Evolutionary conservation across 2,888 invertebrate genomes (phyloP), one percentile per base, ranked within the genome.

Genomic region (Brachyptera risi): DNA sequence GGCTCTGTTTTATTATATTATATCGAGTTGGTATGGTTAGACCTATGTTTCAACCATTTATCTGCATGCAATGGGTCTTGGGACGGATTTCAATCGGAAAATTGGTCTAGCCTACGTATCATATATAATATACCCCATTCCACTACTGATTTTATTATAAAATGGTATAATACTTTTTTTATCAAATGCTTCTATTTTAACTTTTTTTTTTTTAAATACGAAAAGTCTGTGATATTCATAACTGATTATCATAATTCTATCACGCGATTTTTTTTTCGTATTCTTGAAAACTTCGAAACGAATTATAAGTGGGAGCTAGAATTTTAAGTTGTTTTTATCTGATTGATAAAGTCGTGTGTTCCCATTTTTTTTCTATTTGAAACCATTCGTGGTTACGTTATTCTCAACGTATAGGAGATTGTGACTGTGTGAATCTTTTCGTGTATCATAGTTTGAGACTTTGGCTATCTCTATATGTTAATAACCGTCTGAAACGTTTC

Each of bases 261-360:
- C 47, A 47, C 47, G 47, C 47, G 24, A 47, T 47, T 47, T 47
- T 44, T n/a, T n/a, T 47, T 47, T 47, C 21, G n/a, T n/a, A n/a
- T n/a, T 47, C 47, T 47, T 3, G 24, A 47, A 47, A 21, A 47
- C 21, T 21, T 47, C 47, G 47, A 47, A 47, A n/a, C 17, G 42
- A 47, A 23, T 2, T 24, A 23, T 23, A 47, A 47, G 47, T 47
- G 23, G 9, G 47, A 47, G 47, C 47, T 24, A 47, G 47, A 47
- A 47, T 47, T 47, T 47, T 23, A 47, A 47, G 47, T 47, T 17
- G 42, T 42, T 21, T 42, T 47, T 24, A 47, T 21, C 7, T 47
- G 21, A 47, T 24, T 23, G 21, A 24, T 47, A 21, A 47, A 9
- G 11, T 47, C n/a, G 21, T 21, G 24, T 47, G 47, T 21, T 21